Percentiles rank a stretch among this genome's conserved stretches.
phyloP scores from a whole-genome alignment of 2,797 vertebrate species.

The Helostoma temminkii region DNA sequence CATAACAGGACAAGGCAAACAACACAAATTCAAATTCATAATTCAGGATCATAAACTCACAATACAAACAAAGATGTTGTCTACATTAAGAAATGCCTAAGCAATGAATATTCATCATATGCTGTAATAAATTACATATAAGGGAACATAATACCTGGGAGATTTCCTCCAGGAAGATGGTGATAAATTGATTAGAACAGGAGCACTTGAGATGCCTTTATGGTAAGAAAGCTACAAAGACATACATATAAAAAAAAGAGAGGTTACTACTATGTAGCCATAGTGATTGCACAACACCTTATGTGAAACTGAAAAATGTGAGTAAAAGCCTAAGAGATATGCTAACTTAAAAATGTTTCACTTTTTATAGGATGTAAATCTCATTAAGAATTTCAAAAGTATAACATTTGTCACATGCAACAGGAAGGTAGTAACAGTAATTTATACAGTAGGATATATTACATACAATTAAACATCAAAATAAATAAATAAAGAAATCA shows the following conservation, averaged over 20 bases:
- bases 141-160: constrained; percentile 77
- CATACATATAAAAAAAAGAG: constrained; percentile 28
- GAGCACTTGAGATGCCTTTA: constrained; percentile 76
- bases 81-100: neutral
- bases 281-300: neutral
- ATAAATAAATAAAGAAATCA: neutral
- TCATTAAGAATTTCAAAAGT: neutral
- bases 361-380: neutral
- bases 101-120: neutral
- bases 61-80: neutral
- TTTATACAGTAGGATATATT: neutral
- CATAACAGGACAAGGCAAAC: constrained; percentile 19
- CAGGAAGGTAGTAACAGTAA: neutral
- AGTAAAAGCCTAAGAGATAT: neutral
- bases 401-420: neutral
- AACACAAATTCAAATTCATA: no score
- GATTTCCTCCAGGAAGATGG: constrained; percentile 82
- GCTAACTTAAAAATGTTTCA: neutral
- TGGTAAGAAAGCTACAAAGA: constrained; percentile 73
- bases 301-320: neutral
- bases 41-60: neutral
- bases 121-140: neutral
- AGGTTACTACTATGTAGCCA: neutral
- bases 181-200: constrained; percentile 71
- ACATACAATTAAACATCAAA: no score